Base-by-base conservation (phyloP, 2,888 invertebrate species). In the Punctoribates punctum region DNA sequence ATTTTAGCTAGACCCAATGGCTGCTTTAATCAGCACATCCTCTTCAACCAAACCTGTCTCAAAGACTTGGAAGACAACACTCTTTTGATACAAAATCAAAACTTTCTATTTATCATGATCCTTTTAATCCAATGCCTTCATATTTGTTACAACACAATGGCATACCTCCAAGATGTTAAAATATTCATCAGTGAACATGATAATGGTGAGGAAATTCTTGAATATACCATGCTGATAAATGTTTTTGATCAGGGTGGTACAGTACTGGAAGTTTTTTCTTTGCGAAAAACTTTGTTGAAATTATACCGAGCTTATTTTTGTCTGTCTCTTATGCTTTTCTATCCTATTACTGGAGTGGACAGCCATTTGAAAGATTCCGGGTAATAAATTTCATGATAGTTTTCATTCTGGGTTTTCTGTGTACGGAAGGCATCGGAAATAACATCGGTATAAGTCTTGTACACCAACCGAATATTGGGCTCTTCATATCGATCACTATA, bases 181-280 rank as follows among this genome's bases (percentile, higher is more conserved):
- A 38, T 75, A 42, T 75, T 75, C 20, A 25, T 51, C 6, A 72
- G 72, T 51, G 75, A 75, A 73, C 75, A 75, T 34, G 46, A 51
- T 20, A 75, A 75, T 38, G 29, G 75, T 75, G 54, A 75, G 51
- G n/a, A 27, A 25, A 11, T n/a, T 3, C 8, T n/a, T 73, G 15
- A 67, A 11, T 6, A 42, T 42, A 9, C 8, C 6, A 42, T 11
- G 6, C n/a, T n/a, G n/a, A n/a, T n/a, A n/a, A n/a, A n/a, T n/a
- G n/a, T n/a, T n/a, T n/a, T 34, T 48, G n/a, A 48, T 48, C n/a
- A 48, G 48, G 13, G 17, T 48, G 48, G 48, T 48, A 48, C 11
- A 48, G 48, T 11, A 48, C 48, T 15, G 48, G 48, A 6, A 3
- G 5, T 3, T 48, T 6, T 11, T 48, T 48, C 48, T 48, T 4